Percentiles rank a stretch among this genome's conserved stretches.
Evolutionary conservation across 2,888 invertebrate genomes (phyloP).

Genomic region (Acanthacorydalis orientalis): DNA sequence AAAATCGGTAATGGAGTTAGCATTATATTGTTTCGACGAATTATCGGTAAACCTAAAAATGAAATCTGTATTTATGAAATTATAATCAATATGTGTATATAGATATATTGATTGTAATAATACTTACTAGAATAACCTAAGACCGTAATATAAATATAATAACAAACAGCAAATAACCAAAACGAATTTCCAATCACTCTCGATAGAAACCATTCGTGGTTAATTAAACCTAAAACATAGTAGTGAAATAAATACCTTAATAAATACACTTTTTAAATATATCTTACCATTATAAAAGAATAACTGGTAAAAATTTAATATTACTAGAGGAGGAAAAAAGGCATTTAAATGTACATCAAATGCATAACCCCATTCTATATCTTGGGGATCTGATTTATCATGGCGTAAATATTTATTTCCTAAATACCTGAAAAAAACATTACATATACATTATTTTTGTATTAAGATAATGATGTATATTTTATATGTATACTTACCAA

Average conservation of each 20-base stretch:
- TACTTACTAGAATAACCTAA: slow-evolving; percentile 85
- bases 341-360: slow-evolving; percentile 99
- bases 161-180: slow-evolving; percentile 79
- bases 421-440: slow-evolving; percentile 44
- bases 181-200: slow-evolving; percentile 79
- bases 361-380: slow-evolving; percentile 96
- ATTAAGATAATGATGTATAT: no score
- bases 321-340: slow-evolving; percentile 88
- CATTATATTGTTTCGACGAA: slow-evolving; percentile 71
- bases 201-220: slow-evolving; percentile 59
- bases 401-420: slow-evolving; percentile 62
- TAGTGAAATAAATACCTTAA: slow-evolving; percentile 6
- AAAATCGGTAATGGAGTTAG: slow-evolving; percentile 69
- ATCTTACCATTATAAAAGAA: slow-evolving; percentile 66
- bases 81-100: no score
- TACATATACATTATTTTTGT: slow-evolving; percentile 1
- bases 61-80: slow-evolving; percentile 6
- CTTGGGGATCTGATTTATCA: slow-evolving; percentile 44
- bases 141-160: slow-evolving; percentile 95
- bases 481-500: slow-evolving; percentile 67
- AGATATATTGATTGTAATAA: neutral
- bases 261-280: slow-evolving; percentile 10
- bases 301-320: slow-evolving; percentile 84
- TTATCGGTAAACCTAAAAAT: slow-evolving; percentile 64
- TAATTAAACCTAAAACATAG: slow-evolving; percentile 52